These are phyloP conservation scores for Elegia similella DNA, from an alignment of 2,888 invertebrate genomes.

Conservation along the genomic window DNA sequence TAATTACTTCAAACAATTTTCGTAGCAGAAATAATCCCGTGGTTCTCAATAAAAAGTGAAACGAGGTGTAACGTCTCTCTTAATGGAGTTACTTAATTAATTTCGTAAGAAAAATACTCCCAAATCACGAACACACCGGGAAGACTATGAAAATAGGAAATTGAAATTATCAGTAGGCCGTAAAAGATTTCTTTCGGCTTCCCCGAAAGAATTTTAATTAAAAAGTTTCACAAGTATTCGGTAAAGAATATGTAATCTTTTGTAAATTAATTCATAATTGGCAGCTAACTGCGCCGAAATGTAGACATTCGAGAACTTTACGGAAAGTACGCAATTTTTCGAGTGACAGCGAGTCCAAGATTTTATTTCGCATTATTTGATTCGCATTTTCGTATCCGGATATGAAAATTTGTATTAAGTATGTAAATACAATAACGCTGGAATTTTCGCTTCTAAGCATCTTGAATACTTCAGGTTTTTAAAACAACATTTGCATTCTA, in stretches of 20 bases:
- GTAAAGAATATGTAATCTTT: constrained; percentile 70
- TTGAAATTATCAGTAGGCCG: constrained; percentile 59
- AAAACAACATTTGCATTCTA: not conserved
- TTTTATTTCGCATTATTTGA: constrained; percentile 23
- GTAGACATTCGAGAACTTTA: constrained; percentile 29
- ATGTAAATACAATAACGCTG: constrained; percentile 12
- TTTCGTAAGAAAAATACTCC: constrained; percentile 9
- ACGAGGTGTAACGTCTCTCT: constrained; percentile 8
- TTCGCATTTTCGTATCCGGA: constrained; percentile 15
- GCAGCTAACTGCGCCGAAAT: constrained; percentile 46
- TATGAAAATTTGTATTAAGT: constrained; percentile 12
- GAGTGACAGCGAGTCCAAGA: constrained; percentile 20
- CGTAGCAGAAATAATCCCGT: constrained; percentile 3
- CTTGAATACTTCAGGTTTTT: constrained; percentile 2
- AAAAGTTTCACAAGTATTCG: constrained; percentile 67
- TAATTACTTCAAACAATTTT: not conserved
- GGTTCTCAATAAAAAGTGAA: not conserved
- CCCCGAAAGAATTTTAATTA: constrained; percentile 71
- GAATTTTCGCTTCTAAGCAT: constrained; percentile 6
- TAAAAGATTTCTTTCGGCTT: constrained; percentile 54
- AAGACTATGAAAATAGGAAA: constrained; percentile 45
- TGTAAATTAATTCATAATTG: constrained; percentile 74
- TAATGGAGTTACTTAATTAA: constrained; percentile 14
- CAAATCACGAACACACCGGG: constrained; percentile 24
- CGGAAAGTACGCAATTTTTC: constrained; percentile 23